Conservation (phyloP, 2,113 vertebrate genomes). For the Limanda limanda region DNA sequence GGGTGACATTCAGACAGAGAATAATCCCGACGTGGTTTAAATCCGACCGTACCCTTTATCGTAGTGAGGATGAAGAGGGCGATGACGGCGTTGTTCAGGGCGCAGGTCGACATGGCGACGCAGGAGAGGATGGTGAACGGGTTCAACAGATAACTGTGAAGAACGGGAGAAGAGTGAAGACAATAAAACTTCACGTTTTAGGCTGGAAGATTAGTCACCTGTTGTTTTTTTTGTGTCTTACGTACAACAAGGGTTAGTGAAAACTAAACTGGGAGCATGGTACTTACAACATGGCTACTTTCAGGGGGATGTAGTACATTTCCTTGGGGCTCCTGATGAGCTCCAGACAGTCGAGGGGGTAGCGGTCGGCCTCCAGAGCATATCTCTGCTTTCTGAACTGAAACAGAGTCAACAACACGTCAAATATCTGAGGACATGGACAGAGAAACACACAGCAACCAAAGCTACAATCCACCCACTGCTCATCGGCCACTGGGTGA, state of each 20-base stretch:
- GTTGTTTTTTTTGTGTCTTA: no score
- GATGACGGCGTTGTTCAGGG: constrained; percentile 93
- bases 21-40: background rate
- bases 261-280: background rate
- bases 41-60: constrained; percentile 86
- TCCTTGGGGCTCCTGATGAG: constrained; percentile 93
- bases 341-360: constrained; percentile 90
- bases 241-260: no score
- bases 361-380: constrained; percentile 90
- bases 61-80: constrained; percentile 94
- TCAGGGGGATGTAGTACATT: constrained; percentile 95
- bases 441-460: no score
- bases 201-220: no score
- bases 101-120: constrained; percentile 96
- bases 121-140: constrained; percentile 97
- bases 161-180: background rate
- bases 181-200: no score
- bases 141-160: constrained; percentile 93
- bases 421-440: background rate
- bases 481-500: no score
- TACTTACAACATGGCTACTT: constrained; percentile 97
- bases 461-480: no score
- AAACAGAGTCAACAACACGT: constrained; percentile 2
- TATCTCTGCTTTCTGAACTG: constrained; percentile 97
- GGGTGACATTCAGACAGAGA: background rate